Conservation (phyloP, 2,113 vertebrate genomes). For the Gracilinanus agilis region DNA sequence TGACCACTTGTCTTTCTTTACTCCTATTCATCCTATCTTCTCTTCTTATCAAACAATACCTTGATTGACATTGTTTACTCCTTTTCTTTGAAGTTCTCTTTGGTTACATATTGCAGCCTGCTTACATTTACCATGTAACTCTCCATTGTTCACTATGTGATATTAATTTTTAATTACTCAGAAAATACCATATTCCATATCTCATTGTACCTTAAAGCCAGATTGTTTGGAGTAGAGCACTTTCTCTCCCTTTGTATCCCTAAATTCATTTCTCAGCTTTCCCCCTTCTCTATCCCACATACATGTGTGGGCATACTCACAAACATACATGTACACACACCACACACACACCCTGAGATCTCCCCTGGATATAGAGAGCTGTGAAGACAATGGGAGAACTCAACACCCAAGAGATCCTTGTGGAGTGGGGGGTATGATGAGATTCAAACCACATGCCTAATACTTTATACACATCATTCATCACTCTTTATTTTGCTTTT, state of each 20-base stretch:
- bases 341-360: not conserved
- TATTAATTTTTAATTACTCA: not conserved
- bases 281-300: not conserved
- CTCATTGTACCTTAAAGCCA: not conserved
- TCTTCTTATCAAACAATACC: not conserved
- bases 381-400: not conserved
- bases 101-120: not conserved
- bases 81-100: not conserved
- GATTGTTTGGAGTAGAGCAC: not conserved
- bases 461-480: not conserved
- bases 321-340: not conserved
- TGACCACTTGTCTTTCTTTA: not conserved
- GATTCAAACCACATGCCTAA: not conserved
- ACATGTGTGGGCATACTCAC: not conserved
- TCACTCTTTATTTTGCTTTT: slow-evolving; percentile 43
- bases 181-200: not conserved
- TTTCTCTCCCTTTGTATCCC: not conserved
- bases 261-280: not conserved
- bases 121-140: not conserved
- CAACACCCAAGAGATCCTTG: slow-evolving; percentile 20
- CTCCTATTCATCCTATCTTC: not conserved
- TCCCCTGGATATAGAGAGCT: not conserved
- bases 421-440: not conserved
- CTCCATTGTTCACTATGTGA: not conserved
- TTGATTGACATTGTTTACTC: not conserved